A percentile compares a stretch with the other conserved stretches of the same genome.
phyloP scores from a whole-genome alignment of 2,113 vertebrate genomes.

The Meles meles region DNA sequence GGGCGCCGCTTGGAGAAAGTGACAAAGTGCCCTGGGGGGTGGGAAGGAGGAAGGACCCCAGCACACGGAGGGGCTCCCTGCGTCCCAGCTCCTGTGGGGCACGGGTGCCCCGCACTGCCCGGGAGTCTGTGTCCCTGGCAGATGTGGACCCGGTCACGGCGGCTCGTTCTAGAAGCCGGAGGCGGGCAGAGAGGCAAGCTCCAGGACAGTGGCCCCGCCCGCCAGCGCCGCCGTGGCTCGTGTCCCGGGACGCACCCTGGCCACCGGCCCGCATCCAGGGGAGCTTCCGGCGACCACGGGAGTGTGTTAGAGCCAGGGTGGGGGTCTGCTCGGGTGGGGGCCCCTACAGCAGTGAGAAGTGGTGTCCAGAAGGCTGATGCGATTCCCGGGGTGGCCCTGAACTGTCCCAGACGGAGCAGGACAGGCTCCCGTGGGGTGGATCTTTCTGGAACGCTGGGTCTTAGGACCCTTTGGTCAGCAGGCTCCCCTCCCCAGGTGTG shows the following conservation, averaged over 20 bases:
- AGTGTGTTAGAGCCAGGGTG: background rate
- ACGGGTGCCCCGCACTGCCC: background rate
- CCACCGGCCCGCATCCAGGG: background rate
- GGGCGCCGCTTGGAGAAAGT: background rate
- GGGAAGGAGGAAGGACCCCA: accelerated
- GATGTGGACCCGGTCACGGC: too few relatives aligned
- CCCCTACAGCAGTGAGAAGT: background rate
- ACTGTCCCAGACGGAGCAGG: accelerated
- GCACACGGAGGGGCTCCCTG: background rate
- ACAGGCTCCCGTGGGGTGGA: background rate
- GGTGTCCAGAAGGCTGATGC: background rate
- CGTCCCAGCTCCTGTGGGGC: accelerated
- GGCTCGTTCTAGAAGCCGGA: background rate
- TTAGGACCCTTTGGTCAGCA: background rate
- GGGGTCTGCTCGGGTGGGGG: background rate
- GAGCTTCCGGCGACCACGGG: accelerated
- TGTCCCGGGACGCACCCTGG: background rate
- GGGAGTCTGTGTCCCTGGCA: background rate
- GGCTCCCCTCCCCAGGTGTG: background rate
- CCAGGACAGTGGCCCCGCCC: background rate
- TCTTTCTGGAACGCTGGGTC: background rate
- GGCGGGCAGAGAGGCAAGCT: background rate
- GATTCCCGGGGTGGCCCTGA: accelerated
- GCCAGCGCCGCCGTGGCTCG: accelerated
- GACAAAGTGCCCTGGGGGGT: accelerated